These are phyloP conservation scores for Poicephalus meyeri DNA, from an alignment of 2,113 vertebrate genomes.

Conservation along the genomic window DNA sequence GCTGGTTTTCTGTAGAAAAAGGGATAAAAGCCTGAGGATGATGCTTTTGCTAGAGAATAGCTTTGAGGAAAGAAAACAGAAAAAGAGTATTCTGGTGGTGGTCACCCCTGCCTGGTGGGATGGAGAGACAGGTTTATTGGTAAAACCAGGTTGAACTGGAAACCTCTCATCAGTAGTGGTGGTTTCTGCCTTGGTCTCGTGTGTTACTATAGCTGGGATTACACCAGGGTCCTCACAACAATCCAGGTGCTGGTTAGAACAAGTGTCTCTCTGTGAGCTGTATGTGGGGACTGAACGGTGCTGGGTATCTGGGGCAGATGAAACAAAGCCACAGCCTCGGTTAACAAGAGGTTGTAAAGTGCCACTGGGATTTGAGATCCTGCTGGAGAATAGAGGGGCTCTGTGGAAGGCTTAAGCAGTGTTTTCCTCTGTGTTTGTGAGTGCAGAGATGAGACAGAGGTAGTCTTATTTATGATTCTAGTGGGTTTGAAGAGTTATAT, in stretches of 20 bases:
- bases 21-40: not conserved
- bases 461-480: not conserved
- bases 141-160: not conserved
- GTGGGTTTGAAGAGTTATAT: not conserved
- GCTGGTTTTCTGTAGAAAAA: not conserved
- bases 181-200: not conserved
- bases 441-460: not conserved
- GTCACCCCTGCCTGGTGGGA: not conserved
- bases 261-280: accelerated
- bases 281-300: accelerated
- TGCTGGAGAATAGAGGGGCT: not conserved
- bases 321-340: not conserved
- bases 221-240: not conserved
- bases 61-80: not conserved
- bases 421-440: not conserved
- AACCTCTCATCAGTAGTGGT: not conserved
- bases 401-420: not conserved
- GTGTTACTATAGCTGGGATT: not conserved
- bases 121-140: not conserved
- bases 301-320: accelerated
- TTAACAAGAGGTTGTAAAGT: no score
- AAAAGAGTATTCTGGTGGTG: not conserved
- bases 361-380: not conserved
- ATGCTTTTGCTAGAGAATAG: not conserved
- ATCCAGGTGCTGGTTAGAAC: not conserved